Conservation (phyloP, 2,797 vertebrate genomes). For the Gymnopithys bicolor region DNA sequence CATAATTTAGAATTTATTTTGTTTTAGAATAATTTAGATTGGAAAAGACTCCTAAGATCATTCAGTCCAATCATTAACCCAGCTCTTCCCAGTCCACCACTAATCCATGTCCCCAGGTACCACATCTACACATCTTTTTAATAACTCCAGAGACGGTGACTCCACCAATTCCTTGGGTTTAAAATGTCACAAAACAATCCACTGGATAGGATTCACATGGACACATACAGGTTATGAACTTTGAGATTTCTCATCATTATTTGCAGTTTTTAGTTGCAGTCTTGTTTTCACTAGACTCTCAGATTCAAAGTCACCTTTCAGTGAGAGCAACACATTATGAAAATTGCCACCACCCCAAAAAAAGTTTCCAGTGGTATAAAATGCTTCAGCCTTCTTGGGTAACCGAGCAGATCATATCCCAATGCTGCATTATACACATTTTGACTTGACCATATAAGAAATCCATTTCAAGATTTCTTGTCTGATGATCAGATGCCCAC, state of each 20-base stretch:
- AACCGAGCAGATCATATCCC: not conserved
- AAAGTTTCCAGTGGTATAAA: not conserved
- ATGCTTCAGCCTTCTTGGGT: not conserved
- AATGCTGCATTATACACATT: not conserved
- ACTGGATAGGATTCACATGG: not conserved
- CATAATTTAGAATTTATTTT: not conserved
- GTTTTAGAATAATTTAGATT: not conserved
- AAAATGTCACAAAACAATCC: not conserved
- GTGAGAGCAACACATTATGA: not conserved
- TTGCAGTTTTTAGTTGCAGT: not conserved
- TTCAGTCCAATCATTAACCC: rapidly evolving
- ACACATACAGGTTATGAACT: not conserved
- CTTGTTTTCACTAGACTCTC: not conserved
- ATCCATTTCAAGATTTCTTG: not conserved
- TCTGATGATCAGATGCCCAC: not conserved
- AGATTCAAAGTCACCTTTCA: not conserved
- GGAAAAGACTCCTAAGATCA: not conserved
- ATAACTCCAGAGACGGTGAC: not conserved
- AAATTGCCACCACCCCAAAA: not conserved
- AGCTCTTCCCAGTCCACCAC: not conserved
- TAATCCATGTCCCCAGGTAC: not conserved
- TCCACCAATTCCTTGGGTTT: not conserved
- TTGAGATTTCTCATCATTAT: not conserved
- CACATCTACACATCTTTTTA: not conserved
- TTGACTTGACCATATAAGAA: not conserved